Conservation (phyloP, 2,888 invertebrate genomes). For the Fabriciana adippe region DNA sequence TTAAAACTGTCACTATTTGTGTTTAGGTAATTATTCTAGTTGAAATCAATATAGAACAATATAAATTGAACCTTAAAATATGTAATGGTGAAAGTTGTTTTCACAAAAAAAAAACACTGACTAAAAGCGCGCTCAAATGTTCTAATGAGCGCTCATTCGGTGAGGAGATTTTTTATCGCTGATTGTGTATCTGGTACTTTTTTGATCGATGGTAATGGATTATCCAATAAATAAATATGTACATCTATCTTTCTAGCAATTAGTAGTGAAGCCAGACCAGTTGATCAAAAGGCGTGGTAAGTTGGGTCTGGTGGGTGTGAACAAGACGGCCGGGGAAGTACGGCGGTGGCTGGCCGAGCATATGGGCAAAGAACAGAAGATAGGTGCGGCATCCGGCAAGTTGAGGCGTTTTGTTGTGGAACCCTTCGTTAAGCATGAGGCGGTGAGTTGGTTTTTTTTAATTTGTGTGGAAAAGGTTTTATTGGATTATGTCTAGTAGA, state of each 20-base stretch:
- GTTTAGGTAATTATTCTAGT: no score
- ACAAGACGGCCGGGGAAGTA: slow-evolving; percentile 89
- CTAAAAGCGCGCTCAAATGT: no score
- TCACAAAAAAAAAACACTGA: no score
- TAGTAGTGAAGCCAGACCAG: slow-evolving; percentile 99
- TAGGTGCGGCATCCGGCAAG: slow-evolving; percentile 94
- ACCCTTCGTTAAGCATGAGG: slow-evolving; percentile 95
- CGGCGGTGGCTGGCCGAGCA: slow-evolving; percentile 93
- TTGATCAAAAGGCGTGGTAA: slow-evolving; percentile 99
- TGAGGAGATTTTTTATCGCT: background rate
- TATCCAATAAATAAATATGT: background rate
- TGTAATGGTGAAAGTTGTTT: no score
- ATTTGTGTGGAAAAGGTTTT: no score
- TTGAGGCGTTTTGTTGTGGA: slow-evolving; percentile 97
- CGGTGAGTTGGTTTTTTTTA: slow-evolving; percentile 80
- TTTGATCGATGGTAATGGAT: background rate
- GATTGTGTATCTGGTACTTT: background rate
- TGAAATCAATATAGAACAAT: no score
- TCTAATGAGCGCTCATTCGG: no score
- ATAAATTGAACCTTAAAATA: no score
- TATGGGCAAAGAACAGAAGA: slow-evolving; percentile 91
- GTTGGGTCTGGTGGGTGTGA: slow-evolving; percentile 97
- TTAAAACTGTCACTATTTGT: no score
- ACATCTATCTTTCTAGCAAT: slow-evolving; percentile 79
- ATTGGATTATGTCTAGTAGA: no score